Conservation (phyloP, 1,140 invertebrate species). For the Harpegnathos saltator region DNA sequence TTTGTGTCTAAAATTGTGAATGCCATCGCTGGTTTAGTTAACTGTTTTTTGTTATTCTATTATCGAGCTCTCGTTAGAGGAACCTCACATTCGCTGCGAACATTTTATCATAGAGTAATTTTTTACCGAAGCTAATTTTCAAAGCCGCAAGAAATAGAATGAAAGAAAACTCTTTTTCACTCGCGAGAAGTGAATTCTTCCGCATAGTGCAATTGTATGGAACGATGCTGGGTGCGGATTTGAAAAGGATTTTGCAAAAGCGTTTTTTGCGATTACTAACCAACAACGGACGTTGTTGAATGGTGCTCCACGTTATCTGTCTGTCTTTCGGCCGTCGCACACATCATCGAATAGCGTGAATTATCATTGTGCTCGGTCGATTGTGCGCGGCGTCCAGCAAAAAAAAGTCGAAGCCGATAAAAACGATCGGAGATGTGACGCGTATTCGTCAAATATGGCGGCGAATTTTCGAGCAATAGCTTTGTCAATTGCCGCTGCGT, state of each 20-base stretch:
- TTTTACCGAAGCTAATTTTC: no score
- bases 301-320: conserved; percentile 12
- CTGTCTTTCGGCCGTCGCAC: not conserved
- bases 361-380: conserved; percentile 29
- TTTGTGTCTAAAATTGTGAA: no score
- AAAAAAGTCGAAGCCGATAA: conserved; percentile 24
- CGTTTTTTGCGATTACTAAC: conserved; percentile 11
- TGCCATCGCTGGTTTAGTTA: no score
- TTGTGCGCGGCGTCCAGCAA: not conserved
- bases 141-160: no score
- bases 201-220: not conserved
- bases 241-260: conserved; percentile 44
- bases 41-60: no score
- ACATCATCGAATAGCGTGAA: conserved; percentile 27
- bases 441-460: conserved; percentile 19
- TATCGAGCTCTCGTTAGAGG: no score
- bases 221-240: not conserved
- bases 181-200: not conserved
- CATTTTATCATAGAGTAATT: no score
- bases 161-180: no score
- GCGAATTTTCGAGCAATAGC: conserved; percentile 24
- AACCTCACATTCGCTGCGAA: no score
- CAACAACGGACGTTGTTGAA: not conserved
- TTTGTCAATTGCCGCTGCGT: conserved; percentile 37
- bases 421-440: conserved; percentile 25